A percentile compares a stretch with the other conserved stretches of the same genome.
Evolutionary conservation across 2,888 invertebrate species (phyloP).

Genomic region (Spodoptera littoralis): DNA sequence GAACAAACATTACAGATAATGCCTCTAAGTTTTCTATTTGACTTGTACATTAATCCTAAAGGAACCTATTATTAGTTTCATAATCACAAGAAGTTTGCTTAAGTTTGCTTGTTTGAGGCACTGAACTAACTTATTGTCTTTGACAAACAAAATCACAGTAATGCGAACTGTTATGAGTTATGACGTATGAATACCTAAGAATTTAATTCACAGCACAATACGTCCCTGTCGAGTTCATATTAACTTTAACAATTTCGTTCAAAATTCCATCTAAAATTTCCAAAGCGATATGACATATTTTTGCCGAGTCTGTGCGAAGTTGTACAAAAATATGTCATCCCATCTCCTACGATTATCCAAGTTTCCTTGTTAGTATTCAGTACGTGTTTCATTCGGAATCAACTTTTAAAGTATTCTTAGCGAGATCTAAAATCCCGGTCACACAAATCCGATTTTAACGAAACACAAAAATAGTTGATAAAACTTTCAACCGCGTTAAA

Average conservation of each 20-base stretch:
- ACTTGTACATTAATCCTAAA: background rate
- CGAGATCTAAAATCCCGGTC: conserved; percentile 29
- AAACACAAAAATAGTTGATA: conserved; percentile 52
- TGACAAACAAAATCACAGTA: background rate
- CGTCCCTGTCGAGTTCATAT: conserved; percentile 14
- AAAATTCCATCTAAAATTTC: conserved; percentile 44
- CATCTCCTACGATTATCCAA: conserved; percentile 40
- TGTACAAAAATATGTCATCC: conserved; percentile 43
- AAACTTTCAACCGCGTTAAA: conserved; percentile 65
- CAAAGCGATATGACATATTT: conserved; percentile 40
- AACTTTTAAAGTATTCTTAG: conserved; percentile 51
- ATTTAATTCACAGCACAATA: conserved; percentile 17
- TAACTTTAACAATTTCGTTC: conserved; percentile 42
- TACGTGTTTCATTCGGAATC: conserved; percentile 47
- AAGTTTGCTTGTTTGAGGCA: background rate
- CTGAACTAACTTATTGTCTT: background rate
- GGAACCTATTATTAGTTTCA: background rate
- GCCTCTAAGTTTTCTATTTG: conserved; percentile 1
- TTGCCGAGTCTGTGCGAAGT: conserved; percentile 40
- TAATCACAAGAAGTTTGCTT: background rate
- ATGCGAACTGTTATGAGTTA: conserved; percentile 3
- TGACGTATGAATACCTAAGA: conserved; percentile 1
- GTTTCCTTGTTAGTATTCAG: conserved; percentile 45
- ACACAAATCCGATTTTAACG: conserved; percentile 47
- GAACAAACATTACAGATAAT: background rate